Conservation (phyloP, 2,888 invertebrate genomes). For the Thysanoteuthis rhombus region DNA sequence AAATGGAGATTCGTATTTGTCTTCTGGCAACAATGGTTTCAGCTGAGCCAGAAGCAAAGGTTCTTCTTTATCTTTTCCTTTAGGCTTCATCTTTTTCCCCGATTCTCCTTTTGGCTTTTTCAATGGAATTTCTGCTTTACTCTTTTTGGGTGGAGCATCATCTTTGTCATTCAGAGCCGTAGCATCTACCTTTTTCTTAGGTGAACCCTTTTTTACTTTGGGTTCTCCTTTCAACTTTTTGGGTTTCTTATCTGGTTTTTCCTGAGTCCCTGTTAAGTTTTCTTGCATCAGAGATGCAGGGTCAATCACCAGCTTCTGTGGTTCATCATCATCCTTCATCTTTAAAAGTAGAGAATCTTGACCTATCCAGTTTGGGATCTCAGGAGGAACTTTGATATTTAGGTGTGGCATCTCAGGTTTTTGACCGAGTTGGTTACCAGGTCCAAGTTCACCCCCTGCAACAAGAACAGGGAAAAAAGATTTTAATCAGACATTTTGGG, state of each 20-base stretch:
- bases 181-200: background rate
- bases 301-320: background rate
- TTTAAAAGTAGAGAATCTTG: background rate
- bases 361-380: background rate
- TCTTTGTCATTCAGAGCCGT: background rate
- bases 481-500: background rate
- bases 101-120: conserved; percentile 18
- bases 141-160: background rate
- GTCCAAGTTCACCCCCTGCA: background rate
- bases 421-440: background rate
- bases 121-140: background rate
- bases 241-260: background rate
- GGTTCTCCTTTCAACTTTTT: conserved; percentile 1
- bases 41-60: background rate
- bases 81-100: background rate
- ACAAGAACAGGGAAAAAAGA: background rate
- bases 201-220: background rate
- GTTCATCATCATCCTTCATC: background rate
- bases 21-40: background rate
- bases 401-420: background rate
- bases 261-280: background rate
- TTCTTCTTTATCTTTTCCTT: background rate
- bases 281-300: background rate
- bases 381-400: background rate
- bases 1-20: conserved; percentile 24